Percentiles rank a stretch among this genome's conserved stretches.
Evolutionary conservation across 2,113 vertebrate genomes (phyloP).

Genomic region (Peromyscus polionotus): DNA sequence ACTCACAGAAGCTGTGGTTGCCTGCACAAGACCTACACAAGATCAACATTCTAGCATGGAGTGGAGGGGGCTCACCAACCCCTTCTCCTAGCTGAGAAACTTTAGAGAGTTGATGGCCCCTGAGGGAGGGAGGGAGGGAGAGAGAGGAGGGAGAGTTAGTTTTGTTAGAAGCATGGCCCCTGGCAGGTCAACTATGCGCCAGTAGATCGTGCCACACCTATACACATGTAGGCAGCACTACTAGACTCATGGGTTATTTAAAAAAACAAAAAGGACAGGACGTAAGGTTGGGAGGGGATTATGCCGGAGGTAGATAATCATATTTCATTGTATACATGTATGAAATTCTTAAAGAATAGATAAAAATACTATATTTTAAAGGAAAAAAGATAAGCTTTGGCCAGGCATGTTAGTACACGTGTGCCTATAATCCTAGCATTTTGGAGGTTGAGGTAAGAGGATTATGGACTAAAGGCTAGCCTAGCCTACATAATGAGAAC

Average conservation of each 20-base stretch:
- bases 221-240: neutral
- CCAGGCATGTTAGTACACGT: neutral
- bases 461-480: neutral
- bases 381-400: neutral
- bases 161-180: neutral
- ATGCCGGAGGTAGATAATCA: neutral
- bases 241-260: neutral
- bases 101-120: neutral
- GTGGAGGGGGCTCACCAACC: neutral
- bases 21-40: neutral
- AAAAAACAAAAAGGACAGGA: neutral
- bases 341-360: neutral
- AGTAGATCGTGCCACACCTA: neutral
- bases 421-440: neutral
- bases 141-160: neutral
- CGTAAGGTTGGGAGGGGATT: neutral
- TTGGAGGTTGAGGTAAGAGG: neutral
- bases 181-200: neutral
- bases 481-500: neutral
- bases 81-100: neutral
- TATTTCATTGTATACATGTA: neutral
- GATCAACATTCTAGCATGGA: neutral
- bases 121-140: neutral
- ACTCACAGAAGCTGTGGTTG: neutral
- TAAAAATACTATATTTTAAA: neutral